Evolutionary conservation across 2,888 invertebrate species (phyloP).

Genomic region (Acronicta aceris): DNA sequence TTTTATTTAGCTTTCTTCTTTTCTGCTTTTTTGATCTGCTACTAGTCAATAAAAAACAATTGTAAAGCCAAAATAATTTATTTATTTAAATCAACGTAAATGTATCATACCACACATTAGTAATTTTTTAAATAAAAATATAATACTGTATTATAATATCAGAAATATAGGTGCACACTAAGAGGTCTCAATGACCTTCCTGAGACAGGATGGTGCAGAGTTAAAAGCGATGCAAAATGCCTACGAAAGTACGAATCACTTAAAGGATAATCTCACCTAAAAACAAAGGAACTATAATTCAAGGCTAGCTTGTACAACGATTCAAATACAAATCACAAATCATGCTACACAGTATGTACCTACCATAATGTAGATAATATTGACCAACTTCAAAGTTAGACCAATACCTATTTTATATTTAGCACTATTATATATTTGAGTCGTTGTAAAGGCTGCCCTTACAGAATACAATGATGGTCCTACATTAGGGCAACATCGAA

Average conservation of each 20-base stretch:
- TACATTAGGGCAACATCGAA: background rate
- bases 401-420: no score
- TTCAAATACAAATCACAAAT: no score
- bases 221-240: conserved; percentile 23
- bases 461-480: background rate
- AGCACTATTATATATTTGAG: background rate
- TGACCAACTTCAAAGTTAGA: no score
- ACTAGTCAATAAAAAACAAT: conserved; percentile 2
- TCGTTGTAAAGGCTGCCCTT: background rate
- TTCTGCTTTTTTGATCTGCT: no score
- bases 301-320: background rate
- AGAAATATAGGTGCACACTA: conserved; percentile 46
- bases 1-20: no score
- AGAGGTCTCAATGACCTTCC: conserved; percentile 20
- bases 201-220: conserved; percentile 26
- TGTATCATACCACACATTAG: conserved; percentile 56
- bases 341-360: no score
- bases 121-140: conserved; percentile 48
- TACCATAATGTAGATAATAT: no score
- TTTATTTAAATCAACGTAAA: conserved; percentile 59
- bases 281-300: background rate
- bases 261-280: background rate
- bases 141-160: conserved; percentile 60
- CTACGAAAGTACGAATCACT: conserved; percentile 31
- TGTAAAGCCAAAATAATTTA: conserved; percentile 51